Percentiles rank a stretch among this genome's conserved stretches.
phyloP scores from a whole-genome alignment of 2,888 invertebrate genomes.

The Nebria brevicollis region DNA sequence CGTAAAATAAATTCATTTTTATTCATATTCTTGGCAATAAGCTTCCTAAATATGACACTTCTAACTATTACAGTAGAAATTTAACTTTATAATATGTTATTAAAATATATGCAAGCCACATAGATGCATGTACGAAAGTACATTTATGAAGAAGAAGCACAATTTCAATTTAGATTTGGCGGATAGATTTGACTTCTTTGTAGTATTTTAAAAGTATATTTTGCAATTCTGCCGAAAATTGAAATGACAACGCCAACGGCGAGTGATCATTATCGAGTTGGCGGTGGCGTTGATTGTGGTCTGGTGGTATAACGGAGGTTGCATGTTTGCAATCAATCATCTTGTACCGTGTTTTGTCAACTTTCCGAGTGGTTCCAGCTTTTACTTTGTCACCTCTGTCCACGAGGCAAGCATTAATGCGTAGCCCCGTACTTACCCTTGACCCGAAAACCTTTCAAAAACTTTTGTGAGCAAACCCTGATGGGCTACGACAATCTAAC shows the following conservation, averaged over 20 bases:
- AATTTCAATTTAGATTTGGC: not conserved
- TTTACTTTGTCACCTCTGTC: constrained; percentile 14
- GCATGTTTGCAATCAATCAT: constrained; percentile 45
- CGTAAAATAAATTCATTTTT: too few relatives aligned
- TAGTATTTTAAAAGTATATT: not conserved
- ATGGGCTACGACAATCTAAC: not conserved
- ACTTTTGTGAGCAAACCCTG: not conserved
- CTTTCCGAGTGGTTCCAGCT: constrained; percentile 30
- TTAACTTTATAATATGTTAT: too few relatives aligned
- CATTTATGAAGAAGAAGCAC: not conserved
- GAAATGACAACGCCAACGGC: constrained; percentile 28
- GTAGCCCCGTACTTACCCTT: constrained; percentile 11
- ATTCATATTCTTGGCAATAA: too few relatives aligned
- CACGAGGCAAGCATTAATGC: not conserved
- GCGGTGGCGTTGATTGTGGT: constrained; percentile 21
- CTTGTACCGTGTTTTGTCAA: constrained; percentile 40
- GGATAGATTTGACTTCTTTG: too few relatives aligned
- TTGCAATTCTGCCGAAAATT: constrained; percentile 3
- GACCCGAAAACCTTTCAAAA: constrained; percentile 37
- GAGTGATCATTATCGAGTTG: not conserved
- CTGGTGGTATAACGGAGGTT: constrained; percentile 3
- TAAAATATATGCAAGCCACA: too few relatives aligned
- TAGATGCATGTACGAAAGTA: not conserved
- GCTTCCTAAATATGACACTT: too few relatives aligned
- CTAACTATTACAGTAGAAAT: too few relatives aligned